Evolutionary conservation across 2,888 invertebrate species (phyloP).

Genomic region (Pristionchus arcanus): DNA sequence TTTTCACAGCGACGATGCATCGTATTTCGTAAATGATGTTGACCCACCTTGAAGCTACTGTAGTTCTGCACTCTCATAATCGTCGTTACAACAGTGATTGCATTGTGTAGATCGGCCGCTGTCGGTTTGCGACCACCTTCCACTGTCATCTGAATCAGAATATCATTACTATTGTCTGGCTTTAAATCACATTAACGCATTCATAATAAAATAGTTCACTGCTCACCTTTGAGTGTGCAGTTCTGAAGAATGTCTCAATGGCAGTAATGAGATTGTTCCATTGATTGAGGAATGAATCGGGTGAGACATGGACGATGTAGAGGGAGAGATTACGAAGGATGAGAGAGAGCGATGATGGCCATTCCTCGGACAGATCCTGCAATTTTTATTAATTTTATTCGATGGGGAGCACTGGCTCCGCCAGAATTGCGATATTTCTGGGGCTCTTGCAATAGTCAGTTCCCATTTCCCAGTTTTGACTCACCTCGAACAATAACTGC

Average conservation of each 20-base stretch:
- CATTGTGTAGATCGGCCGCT: slow-evolving; percentile 79
- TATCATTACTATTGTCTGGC: neutral
- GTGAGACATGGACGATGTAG: slow-evolving; percentile 92
- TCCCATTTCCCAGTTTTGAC: neutral
- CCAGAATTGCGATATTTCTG: too few relatives aligned
- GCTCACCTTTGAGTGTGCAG: slow-evolving; percentile 75
- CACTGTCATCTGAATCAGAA: slow-evolving; percentile 61
- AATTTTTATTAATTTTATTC: too few relatives aligned
- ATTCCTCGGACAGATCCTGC: slow-evolving; percentile 87
- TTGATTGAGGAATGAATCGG: slow-evolving; percentile 86
- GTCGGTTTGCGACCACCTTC: slow-evolving; percentile 63
- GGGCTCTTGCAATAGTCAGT: too few relatives aligned
- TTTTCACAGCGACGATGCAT: neutral
- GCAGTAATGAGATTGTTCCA: slow-evolving; percentile 90
- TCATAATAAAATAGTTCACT: neutral
- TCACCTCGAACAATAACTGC: slow-evolving; percentile 90
- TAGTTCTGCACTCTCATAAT: slow-evolving; percentile 90
- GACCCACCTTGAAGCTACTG: slow-evolving; percentile 86
- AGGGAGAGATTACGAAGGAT: slow-evolving; percentile 93
- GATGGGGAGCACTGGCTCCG: too few relatives aligned
- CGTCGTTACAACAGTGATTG: slow-evolving; percentile 81
- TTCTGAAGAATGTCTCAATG: slow-evolving; percentile 90
- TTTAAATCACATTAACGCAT: neutral
- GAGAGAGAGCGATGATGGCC: slow-evolving; percentile 87
- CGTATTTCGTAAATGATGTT: neutral